A percentile compares a stretch with the other conserved stretches of the same genome.
Conservation (phyloP, 2,888 invertebrate genomes). For the Serrognathus titanus region DNA sequence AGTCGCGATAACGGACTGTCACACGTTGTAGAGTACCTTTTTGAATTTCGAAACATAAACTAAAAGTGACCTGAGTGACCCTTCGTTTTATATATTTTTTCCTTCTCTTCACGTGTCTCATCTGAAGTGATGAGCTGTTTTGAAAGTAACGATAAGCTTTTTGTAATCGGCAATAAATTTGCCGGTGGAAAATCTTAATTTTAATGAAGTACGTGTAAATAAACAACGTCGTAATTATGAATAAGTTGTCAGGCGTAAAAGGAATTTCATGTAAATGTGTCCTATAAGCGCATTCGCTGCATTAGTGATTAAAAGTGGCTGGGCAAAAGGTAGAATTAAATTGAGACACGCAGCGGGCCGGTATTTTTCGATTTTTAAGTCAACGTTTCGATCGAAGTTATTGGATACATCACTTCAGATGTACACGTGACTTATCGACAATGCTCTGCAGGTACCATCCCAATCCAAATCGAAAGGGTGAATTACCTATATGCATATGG, state of each 20-base stretch:
- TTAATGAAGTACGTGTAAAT: not conserved
- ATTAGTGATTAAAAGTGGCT: not conserved
- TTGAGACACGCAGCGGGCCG: not conserved
- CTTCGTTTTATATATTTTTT: too few relatives aligned
- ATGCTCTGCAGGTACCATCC: not conserved
- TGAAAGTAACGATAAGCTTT: too few relatives aligned
- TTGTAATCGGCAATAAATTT: too few relatives aligned
- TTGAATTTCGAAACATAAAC: not conserved
- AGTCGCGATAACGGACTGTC: not conserved
- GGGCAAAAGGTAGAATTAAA: not conserved
- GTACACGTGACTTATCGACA: not conserved
- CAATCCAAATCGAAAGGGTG: not conserved
- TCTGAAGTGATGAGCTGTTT: too few relatives aligned
- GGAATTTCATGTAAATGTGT: slow-evolving; percentile 2
- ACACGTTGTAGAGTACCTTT: not conserved
- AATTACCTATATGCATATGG: slow-evolving; percentile 2
- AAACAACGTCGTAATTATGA: not conserved
- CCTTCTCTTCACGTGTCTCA: too few relatives aligned
- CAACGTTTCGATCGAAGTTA: not conserved
- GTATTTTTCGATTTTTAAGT: not conserved
- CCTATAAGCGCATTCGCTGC: not conserved
- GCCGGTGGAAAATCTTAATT: too few relatives aligned
- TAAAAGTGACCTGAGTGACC: too few relatives aligned
- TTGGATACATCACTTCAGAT: not conserved
- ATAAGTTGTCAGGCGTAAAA: not conserved